Base-by-base conservation (phyloP, 2,113 vertebrate species). In the Euleptes europaea region DNA sequence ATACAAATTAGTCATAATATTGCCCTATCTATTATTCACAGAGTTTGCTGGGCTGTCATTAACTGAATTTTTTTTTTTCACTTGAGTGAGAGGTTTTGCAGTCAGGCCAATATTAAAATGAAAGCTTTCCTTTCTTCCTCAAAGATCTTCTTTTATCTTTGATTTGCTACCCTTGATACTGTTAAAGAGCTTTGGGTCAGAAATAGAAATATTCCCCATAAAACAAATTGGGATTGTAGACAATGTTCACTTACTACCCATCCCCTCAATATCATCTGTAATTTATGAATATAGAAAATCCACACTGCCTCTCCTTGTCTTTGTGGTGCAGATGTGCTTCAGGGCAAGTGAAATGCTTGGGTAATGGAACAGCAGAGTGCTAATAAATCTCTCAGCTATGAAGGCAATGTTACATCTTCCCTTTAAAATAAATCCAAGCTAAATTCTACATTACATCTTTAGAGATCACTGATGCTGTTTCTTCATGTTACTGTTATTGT, bases 331-430 rank as follows among this genome's bases (percentile, higher is more conserved):
- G 91, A 94, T 84, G 75, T 91, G 92, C 90, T 95, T 90, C 76
- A 90, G 93, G 93, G 91, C 90, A 95, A 92, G 88, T 88, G 71
- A 94, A 93, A 93, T 94, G 88, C 93, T 92, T 91, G 88, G 91
- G 90, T 94, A 95, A 93, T 90, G 87, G 85, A 88, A 91, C 92
- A 88, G 85, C 44, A 75, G 82, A 87, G 40, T 81, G 54, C 82
- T 93, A 94, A 95, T 95, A 95, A 94, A 95, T 94, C 93, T 95
- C 91, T 95, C 92, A 90, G 89, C 93, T 90, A 88, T 91, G 69
- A 92, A 95, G 88, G 92, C 82, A 92, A 81, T 94, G 73, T 93
- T 93, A 91, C 80, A 84, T 93, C 66, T 95, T 94, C 89, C 86
- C 90, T 93, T 90, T 83, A 87, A 94, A 93, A 90, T 81, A 93